These are phyloP conservation scores for Kobus ellipsiprymnus DNA, from an alignment of 2,113 vertebrate species.

Conservation along the genomic window DNA sequence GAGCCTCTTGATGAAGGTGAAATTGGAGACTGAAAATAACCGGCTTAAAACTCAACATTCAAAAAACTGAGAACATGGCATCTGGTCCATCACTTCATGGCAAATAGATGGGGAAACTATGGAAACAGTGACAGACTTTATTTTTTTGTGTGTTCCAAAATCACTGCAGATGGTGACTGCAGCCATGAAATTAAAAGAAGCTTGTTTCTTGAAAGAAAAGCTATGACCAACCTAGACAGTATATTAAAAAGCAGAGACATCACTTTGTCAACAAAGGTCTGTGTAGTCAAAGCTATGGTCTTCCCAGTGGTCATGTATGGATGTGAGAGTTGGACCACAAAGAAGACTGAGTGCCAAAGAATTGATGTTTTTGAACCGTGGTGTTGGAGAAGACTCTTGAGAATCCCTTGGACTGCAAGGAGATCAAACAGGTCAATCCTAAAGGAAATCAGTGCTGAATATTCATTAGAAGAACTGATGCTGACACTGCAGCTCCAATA, in stretches of 20 bases:
- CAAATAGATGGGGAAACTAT: neutral
- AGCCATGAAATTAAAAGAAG: neutral
- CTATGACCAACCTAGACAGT: neutral
- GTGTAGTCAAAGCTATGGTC: neutral
- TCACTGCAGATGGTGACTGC: neutral
- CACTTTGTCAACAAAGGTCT: neutral
- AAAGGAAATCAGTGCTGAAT: neutral
- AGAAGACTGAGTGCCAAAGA: neutral
- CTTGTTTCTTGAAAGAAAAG: neutral
- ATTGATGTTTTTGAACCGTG: neutral
- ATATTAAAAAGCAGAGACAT: neutral
- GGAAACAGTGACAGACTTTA: neutral
- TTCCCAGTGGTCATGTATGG: neutral
- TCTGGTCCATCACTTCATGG: neutral
- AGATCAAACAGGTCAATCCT: neutral
- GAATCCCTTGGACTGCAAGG: neutral
- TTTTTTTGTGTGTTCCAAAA: accelerated
- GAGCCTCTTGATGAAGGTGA: neutral
- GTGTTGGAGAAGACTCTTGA: neutral
- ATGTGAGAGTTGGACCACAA: neutral
- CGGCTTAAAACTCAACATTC: neutral
- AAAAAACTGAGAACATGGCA: neutral
- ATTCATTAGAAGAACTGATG: neutral
- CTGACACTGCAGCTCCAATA: neutral
- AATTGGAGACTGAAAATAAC: neutral